Evolutionary conservation across 2,888 invertebrate species (phyloP).

Genomic region (Napeogenes inachia): DNA sequence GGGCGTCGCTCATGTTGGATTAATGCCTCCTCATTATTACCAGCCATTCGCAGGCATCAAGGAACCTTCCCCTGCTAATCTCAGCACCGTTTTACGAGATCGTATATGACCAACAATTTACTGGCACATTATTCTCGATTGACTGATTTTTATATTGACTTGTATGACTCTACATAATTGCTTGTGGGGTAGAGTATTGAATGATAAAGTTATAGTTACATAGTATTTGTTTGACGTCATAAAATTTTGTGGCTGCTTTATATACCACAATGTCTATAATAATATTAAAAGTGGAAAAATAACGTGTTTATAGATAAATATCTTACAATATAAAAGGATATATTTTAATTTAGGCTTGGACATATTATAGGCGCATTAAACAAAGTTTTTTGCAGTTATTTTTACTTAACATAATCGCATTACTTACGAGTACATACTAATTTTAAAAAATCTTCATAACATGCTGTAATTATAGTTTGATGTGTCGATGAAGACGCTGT

Average conservation of each 20-base stretch:
- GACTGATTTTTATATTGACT: slow-evolving; percentile 2
- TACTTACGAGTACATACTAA: too few relatives aligned
- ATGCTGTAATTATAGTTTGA: too few relatives aligned
- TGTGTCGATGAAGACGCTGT: too few relatives aligned
- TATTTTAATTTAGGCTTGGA: neutral
- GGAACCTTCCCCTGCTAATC: slow-evolving; percentile 28
- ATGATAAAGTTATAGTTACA: neutral
- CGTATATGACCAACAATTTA: slow-evolving; percentile 16
- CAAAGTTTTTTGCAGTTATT: too few relatives aligned
- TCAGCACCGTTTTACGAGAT: slow-evolving; percentile 24
- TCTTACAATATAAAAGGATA: too few relatives aligned
- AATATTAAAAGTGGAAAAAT: too few relatives aligned
- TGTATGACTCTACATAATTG: neutral
- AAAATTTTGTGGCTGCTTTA: too few relatives aligned
- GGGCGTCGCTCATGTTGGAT: slow-evolving; percentile 21
- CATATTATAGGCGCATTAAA: too few relatives aligned
- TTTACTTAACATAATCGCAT: too few relatives aligned
- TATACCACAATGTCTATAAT: too few relatives aligned
- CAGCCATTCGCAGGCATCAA: slow-evolving; percentile 27
- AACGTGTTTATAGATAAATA: too few relatives aligned
- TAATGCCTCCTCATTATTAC: slow-evolving; percentile 27
- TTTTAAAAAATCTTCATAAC: too few relatives aligned
- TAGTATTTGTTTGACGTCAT: neutral
- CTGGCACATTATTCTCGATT: slow-evolving; percentile 6
- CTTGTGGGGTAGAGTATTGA: neutral